Percentiles rank a stretch among this genome's conserved stretches.
phyloP scores from a whole-genome alignment of 2,888 invertebrate species.

The Penaeus monodon region DNA sequence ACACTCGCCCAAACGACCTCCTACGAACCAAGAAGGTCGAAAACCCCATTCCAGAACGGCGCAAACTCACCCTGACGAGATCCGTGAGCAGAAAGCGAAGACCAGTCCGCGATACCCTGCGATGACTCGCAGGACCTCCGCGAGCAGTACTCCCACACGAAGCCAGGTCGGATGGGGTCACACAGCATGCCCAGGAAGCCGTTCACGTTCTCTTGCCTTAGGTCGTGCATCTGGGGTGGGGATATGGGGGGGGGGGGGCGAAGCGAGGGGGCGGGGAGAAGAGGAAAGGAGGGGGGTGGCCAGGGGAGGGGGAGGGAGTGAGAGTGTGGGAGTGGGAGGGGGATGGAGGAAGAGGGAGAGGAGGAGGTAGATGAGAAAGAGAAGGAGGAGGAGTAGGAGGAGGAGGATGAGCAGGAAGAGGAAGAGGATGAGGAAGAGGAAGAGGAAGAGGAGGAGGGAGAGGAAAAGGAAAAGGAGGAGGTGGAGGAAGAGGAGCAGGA shows the following conservation, averaged over 20 bases:
- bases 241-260: not conserved
- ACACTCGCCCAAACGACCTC: not conserved
- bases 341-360: not conserved
- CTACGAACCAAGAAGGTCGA: not conserved
- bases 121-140: conserved; percentile 91
- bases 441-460: too few species aligned
- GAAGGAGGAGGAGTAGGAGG: not conserved
- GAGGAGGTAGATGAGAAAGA: not conserved
- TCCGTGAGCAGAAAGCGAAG: conserved; percentile 93
- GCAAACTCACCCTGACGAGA: conserved; percentile 80
- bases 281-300: not conserved
- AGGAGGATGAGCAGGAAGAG: not conserved
- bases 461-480: not conserved
- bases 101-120: conserved; percentile 93
- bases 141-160: conserved; percentile 89
- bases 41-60: not conserved
- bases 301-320: not conserved
- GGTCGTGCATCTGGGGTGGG: conserved; percentile 78
- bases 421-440: not conserved
- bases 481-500: not conserved
- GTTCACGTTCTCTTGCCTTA: conserved; percentile 92
- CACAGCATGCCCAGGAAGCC: conserved; percentile 88
- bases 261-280: not conserved
- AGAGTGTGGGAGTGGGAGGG: not conserved
- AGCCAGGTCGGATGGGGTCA: conserved; percentile 81